phyloP scores from a whole-genome alignment of 1,140 invertebrate species.

The Solen grandis region DNA sequence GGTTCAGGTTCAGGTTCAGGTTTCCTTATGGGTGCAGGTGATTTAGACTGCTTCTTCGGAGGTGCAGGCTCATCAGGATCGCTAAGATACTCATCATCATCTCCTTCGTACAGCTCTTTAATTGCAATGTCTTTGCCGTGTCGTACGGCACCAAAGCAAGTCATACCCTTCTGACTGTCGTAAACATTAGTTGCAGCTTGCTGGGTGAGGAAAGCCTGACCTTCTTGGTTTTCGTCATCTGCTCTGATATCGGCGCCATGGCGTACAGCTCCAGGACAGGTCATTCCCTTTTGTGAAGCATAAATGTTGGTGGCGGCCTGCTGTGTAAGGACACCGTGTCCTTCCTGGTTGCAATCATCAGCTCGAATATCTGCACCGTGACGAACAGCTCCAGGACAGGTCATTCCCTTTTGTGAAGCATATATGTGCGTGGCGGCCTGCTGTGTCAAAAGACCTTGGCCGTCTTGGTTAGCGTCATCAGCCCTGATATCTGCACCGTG shows the following conservation, averaged over 20 bases:
- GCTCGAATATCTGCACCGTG: conserved; percentile 79
- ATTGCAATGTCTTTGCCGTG: conserved; percentile 79
- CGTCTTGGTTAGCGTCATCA: conserved; percentile 76
- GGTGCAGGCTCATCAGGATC: conserved; percentile 44
- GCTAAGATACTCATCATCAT: conserved; percentile 20
- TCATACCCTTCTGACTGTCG: conserved; percentile 83
- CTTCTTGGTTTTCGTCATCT: conserved; percentile 77
- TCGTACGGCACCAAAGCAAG: conserved; percentile 86
- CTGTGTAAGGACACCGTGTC: conserved; percentile 91
- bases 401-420: conserved; percentile 79
- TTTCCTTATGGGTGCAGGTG: background rate
- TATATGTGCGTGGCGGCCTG: conserved; percentile 95
- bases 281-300: conserved; percentile 83
- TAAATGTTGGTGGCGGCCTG: conserved; percentile 95
- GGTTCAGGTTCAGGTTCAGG: background rate
- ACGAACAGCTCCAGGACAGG: conserved; percentile 75
- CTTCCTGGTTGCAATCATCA: conserved; percentile 76
- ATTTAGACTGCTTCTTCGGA: background rate
- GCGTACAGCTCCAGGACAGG: conserved; percentile 86
- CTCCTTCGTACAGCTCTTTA: conserved; percentile 48
- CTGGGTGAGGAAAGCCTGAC: conserved; percentile 91
- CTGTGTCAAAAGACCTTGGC: conserved; percentile 93
- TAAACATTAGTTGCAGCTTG: conserved; percentile 95
- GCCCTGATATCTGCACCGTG: conserved; percentile 85
- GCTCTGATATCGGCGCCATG: conserved; percentile 79